Evolutionary conservation across 2,888 invertebrate genomes (phyloP).

Genomic region (Aphelenchoides bicaudatus): DNA sequence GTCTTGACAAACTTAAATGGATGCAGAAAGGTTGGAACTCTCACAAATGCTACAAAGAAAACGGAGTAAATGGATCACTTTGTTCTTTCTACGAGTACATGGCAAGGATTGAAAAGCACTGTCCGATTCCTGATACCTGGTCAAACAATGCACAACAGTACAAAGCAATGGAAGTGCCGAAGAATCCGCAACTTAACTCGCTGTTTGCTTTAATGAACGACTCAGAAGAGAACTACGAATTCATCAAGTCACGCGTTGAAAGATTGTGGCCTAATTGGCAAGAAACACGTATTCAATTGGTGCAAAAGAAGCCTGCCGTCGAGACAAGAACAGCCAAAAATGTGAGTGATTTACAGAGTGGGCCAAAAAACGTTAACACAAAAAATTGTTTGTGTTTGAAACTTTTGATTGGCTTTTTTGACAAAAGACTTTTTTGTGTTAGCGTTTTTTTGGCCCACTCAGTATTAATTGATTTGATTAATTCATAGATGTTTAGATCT

Average conservation of each 20-base stretch:
- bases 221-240: constrained; percentile 61
- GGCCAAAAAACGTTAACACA: no score
- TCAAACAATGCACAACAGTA: background rate
- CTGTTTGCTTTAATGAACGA: constrained; percentile 61
- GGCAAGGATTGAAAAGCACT: constrained; percentile 62
- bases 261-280: constrained; percentile 61
- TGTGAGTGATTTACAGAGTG: background rate
- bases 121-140: constrained; percentile 52
- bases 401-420: no score
- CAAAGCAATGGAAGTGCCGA: background rate
- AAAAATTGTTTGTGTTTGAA: no score
- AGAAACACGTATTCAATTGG: constrained; percentile 11
- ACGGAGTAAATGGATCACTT: constrained; percentile 62
- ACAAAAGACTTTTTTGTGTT: no score
- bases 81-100: constrained; percentile 63
- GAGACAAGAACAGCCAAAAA: background rate
- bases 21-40: constrained; percentile 63
- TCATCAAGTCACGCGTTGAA: constrained; percentile 62
- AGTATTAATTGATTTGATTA: background rate
- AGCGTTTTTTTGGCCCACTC: no score
- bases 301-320: background rate
- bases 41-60: constrained; percentile 62
- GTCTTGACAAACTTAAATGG: constrained; percentile 54
- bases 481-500: constrained; percentile 48
- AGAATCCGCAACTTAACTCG: constrained; percentile 28